Evolutionary conservation across 2,797 vertebrate genomes (phyloP), one percentile per base, ranked within the genome.

Genomic region (Brotula barbata): DNA sequence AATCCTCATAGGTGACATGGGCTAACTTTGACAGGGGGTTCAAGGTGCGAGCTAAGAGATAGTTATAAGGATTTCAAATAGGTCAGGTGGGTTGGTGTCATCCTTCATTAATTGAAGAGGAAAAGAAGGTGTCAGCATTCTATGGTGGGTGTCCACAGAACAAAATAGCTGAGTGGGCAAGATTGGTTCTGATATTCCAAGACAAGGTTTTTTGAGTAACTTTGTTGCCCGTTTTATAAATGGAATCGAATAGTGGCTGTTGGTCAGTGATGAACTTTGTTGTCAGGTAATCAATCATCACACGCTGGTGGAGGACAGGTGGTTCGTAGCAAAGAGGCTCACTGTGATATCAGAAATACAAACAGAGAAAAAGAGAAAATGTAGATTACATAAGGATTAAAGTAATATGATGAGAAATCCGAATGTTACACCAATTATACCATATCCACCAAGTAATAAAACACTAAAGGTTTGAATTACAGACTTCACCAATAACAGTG

Each of bases 1-100:
- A 90, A 89, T 92, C 89, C 80, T 83, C 49, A 62, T 33, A 58
- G 71, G 68, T 80, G 52, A 67, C 62, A 40, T 60, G 47, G 78
- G 67, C 67, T 55, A 68, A 76, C 77, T 77, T 54, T 75, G 59
- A 71, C 44, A 25, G 72, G 64, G 53, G 54, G 64, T 64, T 33
- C 51, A 77, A 64, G 14, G 22, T 6, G 28, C 7, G 28, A 10
- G 33, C 42, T 15, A 15, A 1, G 22, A 72, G 54, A 60, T 67
- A 58, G 19, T 68, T 83, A 76, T 39, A 55, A 45, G 42, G 73
- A 63, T 46, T 62, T 47, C 22, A 44, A 37, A 51, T 59, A 22
- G 33, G 49, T 48, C 47, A 64, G 55, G 43, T 40, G 25, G 31
- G 64, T 70, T 19, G 42, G 8, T 55, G 43, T 50, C 54, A 58